Base-by-base conservation (phyloP, 2,888 invertebrate genomes). In the Calameuta filiformis region DNA sequence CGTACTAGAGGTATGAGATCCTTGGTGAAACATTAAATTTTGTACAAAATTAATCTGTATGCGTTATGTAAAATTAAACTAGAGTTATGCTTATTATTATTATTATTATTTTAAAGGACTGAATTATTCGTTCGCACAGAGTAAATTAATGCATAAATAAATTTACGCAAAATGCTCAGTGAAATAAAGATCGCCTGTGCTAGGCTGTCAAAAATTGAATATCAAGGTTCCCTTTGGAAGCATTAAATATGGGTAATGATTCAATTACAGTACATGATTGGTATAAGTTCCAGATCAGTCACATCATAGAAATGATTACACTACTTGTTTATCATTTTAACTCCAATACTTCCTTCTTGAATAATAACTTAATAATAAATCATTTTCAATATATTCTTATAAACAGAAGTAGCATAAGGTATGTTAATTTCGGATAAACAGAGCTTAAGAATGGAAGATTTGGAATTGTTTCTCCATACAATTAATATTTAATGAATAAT, bases 141-240 rank as follows among this genome's bases (percentile, higher is more conserved):
- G 23, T 23, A 56, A 56, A 56, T 12, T n/a, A 33, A 71, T 71
- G 4, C 31, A 71, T 71, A 34, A 31, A 1, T 71, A 71, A 71
- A 31, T 71, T 71, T 71, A 33, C n/a, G 15, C 31, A 71, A 30
- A 71, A 71, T 71, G 31, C 71, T 71, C 71, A 71, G 71, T 71
- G 71, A 31, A 71, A 31, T 71, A 33, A 71, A 56, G 23, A 15
- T 56, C 9, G 23, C 15, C 23, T 56, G 40, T 9, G 40, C 2
- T 6, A 56, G 23, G 23, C 9, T 56, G 23, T 56, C 40, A 56
- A 9, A 56, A 6, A 56, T 56, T 56, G 23, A 23, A 56, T 56
- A 2, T 56, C 56, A 56, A 56, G 56, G 23, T 56, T 9, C 1
- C 23, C 23, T 23, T 56, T 23, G 23, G 23, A 56, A 23, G 56